These are phyloP conservation scores for Megathymus violae DNA, from an alignment of 1,140 invertebrate species.

Conservation along the genomic window DNA sequence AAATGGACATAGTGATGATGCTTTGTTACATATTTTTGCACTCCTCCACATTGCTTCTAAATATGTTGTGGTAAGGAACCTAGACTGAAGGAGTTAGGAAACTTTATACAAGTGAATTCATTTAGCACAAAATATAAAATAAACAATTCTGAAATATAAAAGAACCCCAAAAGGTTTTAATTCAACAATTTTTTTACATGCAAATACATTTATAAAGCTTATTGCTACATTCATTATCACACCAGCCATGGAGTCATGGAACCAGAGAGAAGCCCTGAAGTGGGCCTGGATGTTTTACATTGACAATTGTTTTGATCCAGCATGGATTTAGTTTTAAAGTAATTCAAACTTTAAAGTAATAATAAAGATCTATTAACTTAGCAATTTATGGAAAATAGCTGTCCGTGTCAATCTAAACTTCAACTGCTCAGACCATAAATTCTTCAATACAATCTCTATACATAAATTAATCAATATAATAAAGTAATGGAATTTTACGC, in stretches of 20 bases:
- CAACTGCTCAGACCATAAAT: slow-evolving; percentile 47
- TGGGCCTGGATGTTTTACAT: slow-evolving; percentile 8
- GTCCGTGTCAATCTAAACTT: slow-evolving; percentile 57
- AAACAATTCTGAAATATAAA: too few relatives aligned
- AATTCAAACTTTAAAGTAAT: slow-evolving; percentile 15
- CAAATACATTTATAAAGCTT: slow-evolving; percentile 38
- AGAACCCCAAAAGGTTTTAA: too few relatives aligned
- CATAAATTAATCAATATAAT: slow-evolving; percentile 70
- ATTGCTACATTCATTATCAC: slow-evolving; percentile 48
- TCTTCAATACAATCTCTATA: slow-evolving; percentile 69
- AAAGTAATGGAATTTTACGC: slow-evolving; percentile 79
- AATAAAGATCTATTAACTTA: slow-evolving; percentile 5
- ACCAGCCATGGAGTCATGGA: slow-evolving; percentile 40
- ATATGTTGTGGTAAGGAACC: too few relatives aligned
- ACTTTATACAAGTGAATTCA: too few relatives aligned
- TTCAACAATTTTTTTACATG: slow-evolving; percentile 26
- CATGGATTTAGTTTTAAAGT: not conserved
- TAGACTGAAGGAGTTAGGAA: too few relatives aligned
- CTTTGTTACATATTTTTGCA: too few relatives aligned
- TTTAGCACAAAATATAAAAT: too few relatives aligned
- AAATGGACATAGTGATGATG: too few relatives aligned
- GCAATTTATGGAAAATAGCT: slow-evolving; percentile 74
- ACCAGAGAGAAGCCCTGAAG: slow-evolving; percentile 32
- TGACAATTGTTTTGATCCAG: not conserved
- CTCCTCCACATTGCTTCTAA: too few relatives aligned